Base-by-base conservation (phyloP, 1,140 invertebrate species). In the Aradophagus sp. region DNA sequence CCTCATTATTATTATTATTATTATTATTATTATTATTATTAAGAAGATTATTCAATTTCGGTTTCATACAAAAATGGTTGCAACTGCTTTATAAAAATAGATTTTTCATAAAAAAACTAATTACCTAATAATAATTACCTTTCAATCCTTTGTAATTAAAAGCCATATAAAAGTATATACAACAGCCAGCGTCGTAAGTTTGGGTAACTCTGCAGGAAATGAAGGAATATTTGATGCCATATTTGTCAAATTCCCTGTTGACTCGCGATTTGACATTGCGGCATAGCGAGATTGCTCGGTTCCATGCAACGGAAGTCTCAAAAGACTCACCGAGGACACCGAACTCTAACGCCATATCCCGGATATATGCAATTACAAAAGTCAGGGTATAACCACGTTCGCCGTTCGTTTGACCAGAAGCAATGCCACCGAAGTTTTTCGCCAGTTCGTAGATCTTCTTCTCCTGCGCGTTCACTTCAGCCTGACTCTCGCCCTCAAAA, bases 251-350 rank as follows among this genome's bases (percentile, higher is more conserved):
- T 79, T 98, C 95, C 39, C 89, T 78, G 1, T 85, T 80, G 0
- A 99, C 87, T 26, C 94, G 85, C 26, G 91, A 88, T 81, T 98
- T 99, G 0, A 98, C 96, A 87, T 97, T 97, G 17, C 89, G 86
- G 79, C 96, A 97, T 10, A 99, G 83, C 14, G 89, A 84, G n/a
- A 92, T 80, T 5, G 95, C 92, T 31, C 93, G 90, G 82, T 97
- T 95, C 97, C 97, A 99, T 1, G 97, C 93, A 11, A 98, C 96
- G 0, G 97, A 99, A 0, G 97, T 99, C 85, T 99, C 97, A 87
- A 99, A 99, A 0, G 97, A 99, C 84, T 99, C 97, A 0, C 96
- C 92, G 6, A 99, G 90, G 29, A 98, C 89, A 53, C 91, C 90
- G 79, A 93, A 97, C 23, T 97, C 93, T 38, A 99, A 87, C 0